Evolutionary conservation across 1,140 invertebrate species (phyloP).

Genomic region (Drosophila asahinai): DNA sequence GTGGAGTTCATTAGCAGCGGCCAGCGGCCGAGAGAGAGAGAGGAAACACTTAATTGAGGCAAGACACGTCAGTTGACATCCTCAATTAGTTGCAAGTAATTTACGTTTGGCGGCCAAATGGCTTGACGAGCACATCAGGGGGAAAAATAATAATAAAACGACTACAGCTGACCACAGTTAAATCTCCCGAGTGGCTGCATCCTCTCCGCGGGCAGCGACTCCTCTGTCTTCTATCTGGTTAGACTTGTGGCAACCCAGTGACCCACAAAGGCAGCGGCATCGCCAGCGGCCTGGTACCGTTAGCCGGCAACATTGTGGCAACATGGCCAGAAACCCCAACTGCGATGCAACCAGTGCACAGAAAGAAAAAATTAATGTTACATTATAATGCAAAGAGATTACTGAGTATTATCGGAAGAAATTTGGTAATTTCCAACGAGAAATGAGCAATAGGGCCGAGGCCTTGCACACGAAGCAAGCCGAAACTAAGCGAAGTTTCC

Average conservation of each 20-base stretch:
- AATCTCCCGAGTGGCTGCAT: conserved; percentile 32
- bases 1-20: conserved; percentile 47
- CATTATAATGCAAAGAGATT: neutral
- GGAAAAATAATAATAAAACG: conserved; percentile 19
- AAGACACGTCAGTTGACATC: conserved; percentile 78
- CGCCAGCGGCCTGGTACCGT: conserved; percentile 66
- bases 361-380: neutral
- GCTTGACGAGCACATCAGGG: conserved; percentile 16
- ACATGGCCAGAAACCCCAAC: conserved; percentile 46
- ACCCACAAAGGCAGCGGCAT: conserved; percentile 66
- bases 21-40: conserved; percentile 1
- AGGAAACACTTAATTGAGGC: conserved; percentile 74
- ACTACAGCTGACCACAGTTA: conserved; percentile 32
- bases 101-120: conserved; percentile 59
- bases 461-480: neutral
- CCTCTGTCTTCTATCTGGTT: conserved; percentile 32
- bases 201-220: conserved; percentile 32
- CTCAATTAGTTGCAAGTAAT: conserved; percentile 80
- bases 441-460: neutral
- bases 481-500: neutral
- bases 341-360: conserved; percentile 4
- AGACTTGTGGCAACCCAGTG: conserved; percentile 72
- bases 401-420: no score
- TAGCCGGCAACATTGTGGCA: conserved; percentile 65
- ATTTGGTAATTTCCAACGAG: no score